Evolutionary conservation across 2,113 vertebrate genomes (phyloP).

Genomic region (Gavialis gangeticus): DNA sequence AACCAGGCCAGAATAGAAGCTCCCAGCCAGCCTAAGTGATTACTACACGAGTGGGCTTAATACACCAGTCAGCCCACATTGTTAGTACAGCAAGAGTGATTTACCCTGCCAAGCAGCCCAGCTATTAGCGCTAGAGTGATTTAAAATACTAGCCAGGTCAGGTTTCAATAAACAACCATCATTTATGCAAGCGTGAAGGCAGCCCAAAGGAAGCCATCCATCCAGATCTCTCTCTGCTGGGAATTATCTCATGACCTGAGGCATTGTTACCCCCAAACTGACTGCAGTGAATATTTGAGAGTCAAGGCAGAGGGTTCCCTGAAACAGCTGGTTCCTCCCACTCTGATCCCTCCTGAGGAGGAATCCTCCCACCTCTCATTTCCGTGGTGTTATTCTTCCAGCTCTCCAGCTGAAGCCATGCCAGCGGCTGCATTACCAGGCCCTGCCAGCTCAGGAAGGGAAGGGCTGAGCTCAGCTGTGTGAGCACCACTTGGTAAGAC

Average conservation of each 20-base stretch:
- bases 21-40: slow-evolving; percentile 31
- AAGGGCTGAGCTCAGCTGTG: background rate
- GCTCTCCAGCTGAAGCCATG: too few relatives aligned
- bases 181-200: slow-evolving; percentile 25
- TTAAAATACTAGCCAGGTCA: slow-evolving; percentile 48
- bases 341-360: slow-evolving; percentile 1
- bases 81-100: slow-evolving; percentile 53
- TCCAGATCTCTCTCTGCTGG: background rate
- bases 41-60: slow-evolving; percentile 26
- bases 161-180: slow-evolving; percentile 51
- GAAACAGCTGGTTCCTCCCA: background rate
- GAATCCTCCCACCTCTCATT: fast-evolving
- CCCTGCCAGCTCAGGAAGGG: background rate
- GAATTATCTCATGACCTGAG: background rate
- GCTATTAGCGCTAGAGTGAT: slow-evolving; percentile 34
- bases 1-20: background rate
- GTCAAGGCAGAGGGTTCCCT: background rate
- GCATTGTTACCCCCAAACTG: slow-evolving; percentile 40
- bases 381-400: background rate
- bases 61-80: background rate
- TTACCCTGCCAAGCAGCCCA: slow-evolving; percentile 40
- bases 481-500: background rate
- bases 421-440: background rate
- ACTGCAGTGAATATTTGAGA: background rate
- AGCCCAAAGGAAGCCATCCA: slow-evolving; percentile 52